Evolutionary conservation across 2,888 invertebrate genomes (phyloP), one percentile per base, ranked within the genome.

Genomic region (Cephus pygmeus): DNA sequence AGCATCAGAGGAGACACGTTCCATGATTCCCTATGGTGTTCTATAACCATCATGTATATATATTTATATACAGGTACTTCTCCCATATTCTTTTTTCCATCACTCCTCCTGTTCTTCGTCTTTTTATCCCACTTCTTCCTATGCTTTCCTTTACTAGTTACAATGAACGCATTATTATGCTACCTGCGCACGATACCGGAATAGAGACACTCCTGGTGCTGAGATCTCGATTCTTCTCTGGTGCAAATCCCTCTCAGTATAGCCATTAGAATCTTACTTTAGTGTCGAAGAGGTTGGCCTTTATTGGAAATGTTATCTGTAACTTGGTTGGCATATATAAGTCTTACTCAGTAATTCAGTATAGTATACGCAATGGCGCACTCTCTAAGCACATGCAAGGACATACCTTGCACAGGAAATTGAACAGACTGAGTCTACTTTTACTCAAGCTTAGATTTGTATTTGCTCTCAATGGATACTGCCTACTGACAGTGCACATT

Each of bases 131-230:
- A 56, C 56, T 56, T 56, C 56, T 56, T 56, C 23, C 56, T 23
- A 56, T 56, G 23, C 56, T 56, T 56, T 56, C 56, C 56, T 56
- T 56, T 56, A 23, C 56, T 56, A 56, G 56, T 23, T 56, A 73
- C 76, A 83, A 74, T 75, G 73, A 73, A 79, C 78, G 69, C 81
- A 83, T 85, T 86, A 85, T 84, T 87, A 87, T 85, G 85, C 85
- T 79, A 81, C 81, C 83, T 82, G 83, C 81, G 80, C 83, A 77
- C 81, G 73, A 69, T 69, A 79, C 83, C 83, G 81, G 82, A 83
- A 85, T 86, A 83, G 81, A 81, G 76, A 78, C 78, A 75, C 69
- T 15, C 40, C 33, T 34, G 56, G 56, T 56, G 56, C 56, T 23
- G 56, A 56, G 56, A 56, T 56, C 56, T 56, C 56, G 9, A 56